Percentiles rank a stretch among this genome's conserved stretches.
Evolutionary conservation across 2,113 vertebrate species (phyloP).

Genomic region (Tautogolabrus adspersus): DNA sequence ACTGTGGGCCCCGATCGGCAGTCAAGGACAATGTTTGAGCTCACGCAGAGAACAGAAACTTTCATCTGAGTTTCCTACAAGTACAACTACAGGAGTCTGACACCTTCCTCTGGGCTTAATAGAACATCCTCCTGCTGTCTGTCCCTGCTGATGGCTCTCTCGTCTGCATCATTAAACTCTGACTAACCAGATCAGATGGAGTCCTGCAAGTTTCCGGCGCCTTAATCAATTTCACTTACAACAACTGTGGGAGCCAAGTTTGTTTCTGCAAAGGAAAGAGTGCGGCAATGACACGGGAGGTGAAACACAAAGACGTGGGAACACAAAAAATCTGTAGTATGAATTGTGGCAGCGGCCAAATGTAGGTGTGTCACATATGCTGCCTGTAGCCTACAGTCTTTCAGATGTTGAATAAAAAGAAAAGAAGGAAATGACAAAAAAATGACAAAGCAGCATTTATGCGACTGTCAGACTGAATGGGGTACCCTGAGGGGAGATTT

Average conservation of each 20-base stretch:
- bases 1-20: background rate
- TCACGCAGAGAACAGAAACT: background rate
- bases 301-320: background rate
- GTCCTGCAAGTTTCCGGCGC: background rate
- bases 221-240: constrained; percentile 26
- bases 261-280: background rate
- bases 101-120: constrained; percentile 16
- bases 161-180: constrained; percentile 20
- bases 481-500: no score
- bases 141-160: constrained; percentile 9
- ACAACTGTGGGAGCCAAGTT: constrained; percentile 2
- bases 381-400: no score
- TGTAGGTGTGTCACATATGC: no score
- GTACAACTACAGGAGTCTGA: background rate
- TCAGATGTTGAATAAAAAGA: no score
- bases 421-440: no score
- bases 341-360: no score
- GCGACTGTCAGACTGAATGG: no score
- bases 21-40: background rate
- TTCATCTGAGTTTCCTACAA: background rate
- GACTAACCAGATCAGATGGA: constrained; percentile 35
- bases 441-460: no score
- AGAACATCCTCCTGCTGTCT: background rate
- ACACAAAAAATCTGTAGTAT: no score
- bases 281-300: background rate